Conservation (phyloP, 2,113 vertebrate species). For the Zosterops borbonicus region DNA sequence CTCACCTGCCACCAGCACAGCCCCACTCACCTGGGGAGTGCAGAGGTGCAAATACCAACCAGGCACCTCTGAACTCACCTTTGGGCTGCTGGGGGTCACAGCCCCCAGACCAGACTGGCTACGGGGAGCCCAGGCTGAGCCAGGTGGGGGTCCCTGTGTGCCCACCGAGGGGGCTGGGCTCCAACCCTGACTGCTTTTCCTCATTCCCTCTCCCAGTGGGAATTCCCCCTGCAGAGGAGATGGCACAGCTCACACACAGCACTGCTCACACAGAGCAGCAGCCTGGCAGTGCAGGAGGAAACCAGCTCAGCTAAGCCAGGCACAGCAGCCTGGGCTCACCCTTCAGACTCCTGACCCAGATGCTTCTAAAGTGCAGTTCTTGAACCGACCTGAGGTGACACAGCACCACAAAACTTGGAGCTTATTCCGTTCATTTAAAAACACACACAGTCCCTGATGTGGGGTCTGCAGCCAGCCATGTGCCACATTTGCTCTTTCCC, state of each 20-base stretch:
- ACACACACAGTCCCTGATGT: rapidly evolving
- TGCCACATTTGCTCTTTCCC: background rate
- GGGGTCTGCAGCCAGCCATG: background rate
- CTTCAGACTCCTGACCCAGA: background rate
- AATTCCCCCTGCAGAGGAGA: background rate
- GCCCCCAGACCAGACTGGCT: background rate
- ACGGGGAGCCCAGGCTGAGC: rapidly evolving
- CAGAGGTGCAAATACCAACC: background rate
- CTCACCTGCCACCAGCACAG: background rate
- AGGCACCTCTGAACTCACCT: background rate
- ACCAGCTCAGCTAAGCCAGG: background rate
- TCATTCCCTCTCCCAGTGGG: background rate
- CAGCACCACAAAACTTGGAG: background rate
- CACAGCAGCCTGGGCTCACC: background rate
- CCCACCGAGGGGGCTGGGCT: rapidly evolving
- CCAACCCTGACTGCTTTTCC: background rate
- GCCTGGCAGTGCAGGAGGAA: background rate
- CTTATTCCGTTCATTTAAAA: background rate
- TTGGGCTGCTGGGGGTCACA: background rate
- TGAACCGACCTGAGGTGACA: background rate
- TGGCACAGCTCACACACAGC: background rate
- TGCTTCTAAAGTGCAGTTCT: background rate
- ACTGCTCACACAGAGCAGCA: background rate
- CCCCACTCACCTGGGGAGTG: background rate
- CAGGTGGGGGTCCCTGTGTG: background rate